These are phyloP conservation scores for Alligator mississippiensis DNA, from an alignment of 2,113 vertebrate species.

Conservation along the genomic window DNA sequence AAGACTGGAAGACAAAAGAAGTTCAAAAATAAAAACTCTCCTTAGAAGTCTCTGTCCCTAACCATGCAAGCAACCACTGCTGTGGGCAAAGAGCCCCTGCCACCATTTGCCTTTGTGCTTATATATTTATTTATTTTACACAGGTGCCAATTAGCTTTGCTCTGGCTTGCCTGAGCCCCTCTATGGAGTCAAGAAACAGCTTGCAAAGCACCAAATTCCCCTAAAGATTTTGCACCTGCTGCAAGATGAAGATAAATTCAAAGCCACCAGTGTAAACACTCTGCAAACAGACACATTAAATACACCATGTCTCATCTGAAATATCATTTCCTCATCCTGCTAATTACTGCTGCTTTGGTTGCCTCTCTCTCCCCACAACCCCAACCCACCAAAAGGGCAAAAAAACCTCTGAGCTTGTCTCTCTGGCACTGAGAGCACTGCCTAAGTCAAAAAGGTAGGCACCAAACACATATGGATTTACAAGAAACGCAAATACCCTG, in stretches of 20 bases:
- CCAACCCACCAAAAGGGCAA: not conserved
- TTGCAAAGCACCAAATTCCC: not conserved
- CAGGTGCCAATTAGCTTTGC: not conserved
- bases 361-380: not conserved
- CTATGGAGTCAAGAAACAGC: not conserved
- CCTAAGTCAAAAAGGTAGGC: not conserved
- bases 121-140: not conserved
- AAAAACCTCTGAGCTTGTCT: not conserved
- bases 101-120: not conserved
- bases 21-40: not conserved
- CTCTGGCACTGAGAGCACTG: not conserved
- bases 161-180: accelerated
- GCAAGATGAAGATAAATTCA: conserved; percentile 57
- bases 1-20: not conserved
- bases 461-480: conserved; percentile 31
- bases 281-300: conserved; percentile 46
- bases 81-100: not conserved
- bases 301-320: conserved; percentile 23
- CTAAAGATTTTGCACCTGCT: conserved; percentile 46
- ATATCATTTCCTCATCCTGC: not conserved
- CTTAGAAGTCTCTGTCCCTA: not conserved
- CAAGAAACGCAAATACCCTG: conserved; percentile 28
- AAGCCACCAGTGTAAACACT: conserved; percentile 34
- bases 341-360: conserved; percentile 42
- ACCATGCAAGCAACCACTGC: not conserved